Evolutionary conservation across 2,113 vertebrate genomes (phyloP), one percentile per base, ranked within the genome.

Genomic region (Puffinus mauretanicus): DNA sequence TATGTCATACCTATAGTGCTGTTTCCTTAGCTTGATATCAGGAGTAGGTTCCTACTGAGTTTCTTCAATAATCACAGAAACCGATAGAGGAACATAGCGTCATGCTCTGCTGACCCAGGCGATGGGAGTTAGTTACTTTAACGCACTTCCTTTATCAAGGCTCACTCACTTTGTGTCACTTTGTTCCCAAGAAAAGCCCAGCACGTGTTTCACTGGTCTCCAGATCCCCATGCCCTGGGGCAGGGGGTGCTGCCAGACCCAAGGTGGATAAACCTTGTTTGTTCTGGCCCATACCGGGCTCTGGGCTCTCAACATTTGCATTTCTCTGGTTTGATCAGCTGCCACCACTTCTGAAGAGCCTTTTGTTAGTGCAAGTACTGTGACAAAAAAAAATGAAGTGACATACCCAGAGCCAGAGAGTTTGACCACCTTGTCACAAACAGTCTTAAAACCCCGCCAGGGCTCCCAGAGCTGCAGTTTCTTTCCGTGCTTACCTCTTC

Each of bases 161-260:
- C 17, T 77, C 17, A 25, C 73, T 58, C 21, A 5, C 15, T 64
- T 57, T 38, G 11, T 30, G 11, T 34, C n/a, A 22, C 20, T 38
- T 46, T 87, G 27, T 46, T 40, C 27, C 58, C 38, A 42, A 24
- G 51, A 78, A 67, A 73, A 69, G 27, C 12, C 52, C 9, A 57
- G 27, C 6, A 7, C 3, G 3, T 29, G 11, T 60, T 73, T 60
- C 65, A 12, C 65, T 40, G 30, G 20, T 44, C 44, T 93, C 69
- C 55, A 82, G n/a, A 49, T 30, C 54, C 18, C 10, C 0, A 0
- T 69, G 49, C 27, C 38, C 49, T 36, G 32, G 20, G 25, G 66
- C 69, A 6, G 10, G 57, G 7, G 6, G 3, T 82, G 65, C 70
- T 90, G 54, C 38, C 65, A 64, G 54, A 49, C 8, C 15, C 49